Evolutionary conservation across 2,113 vertebrate genomes (phyloP).

Genomic region (Dipodomys stephensi): DNA sequence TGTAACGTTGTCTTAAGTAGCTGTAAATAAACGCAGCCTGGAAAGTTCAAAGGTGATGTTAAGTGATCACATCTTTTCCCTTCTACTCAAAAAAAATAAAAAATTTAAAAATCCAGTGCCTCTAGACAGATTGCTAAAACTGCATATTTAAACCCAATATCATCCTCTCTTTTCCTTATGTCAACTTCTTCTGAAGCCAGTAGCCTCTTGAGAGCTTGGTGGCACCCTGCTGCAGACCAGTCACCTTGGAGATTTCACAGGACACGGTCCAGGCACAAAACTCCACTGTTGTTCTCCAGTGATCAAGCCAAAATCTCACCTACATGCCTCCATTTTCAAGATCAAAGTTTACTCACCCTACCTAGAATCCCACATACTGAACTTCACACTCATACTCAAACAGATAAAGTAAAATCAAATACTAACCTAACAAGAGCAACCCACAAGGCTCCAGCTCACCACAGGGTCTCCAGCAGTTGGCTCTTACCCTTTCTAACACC

Average conservation of each 20-base stretch:
- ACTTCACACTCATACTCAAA: neutral
- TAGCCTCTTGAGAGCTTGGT: slow-evolving; percentile 50
- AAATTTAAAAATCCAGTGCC: slow-evolving; percentile 80
- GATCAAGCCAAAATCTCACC: neutral
- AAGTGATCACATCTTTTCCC: slow-evolving; percentile 65
- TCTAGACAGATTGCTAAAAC: slow-evolving; percentile 69
- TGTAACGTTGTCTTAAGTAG: slow-evolving; percentile 81
- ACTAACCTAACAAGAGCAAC: neutral
- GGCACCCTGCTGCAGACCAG: neutral
- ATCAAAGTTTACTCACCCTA: neutral
- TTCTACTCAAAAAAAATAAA: slow-evolving; percentile 59
- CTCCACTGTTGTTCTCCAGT: neutral
- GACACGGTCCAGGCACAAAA: slow-evolving; percentile 53
- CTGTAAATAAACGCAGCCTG: slow-evolving; percentile 80
- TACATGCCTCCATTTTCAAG: neutral
- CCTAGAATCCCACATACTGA: rapidly evolving
- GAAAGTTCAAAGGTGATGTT: slow-evolving; percentile 62
- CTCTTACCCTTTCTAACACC: slow-evolving; percentile 69
- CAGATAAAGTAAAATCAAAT: neutral
- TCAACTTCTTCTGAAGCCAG: slow-evolving; percentile 47
- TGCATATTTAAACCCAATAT: slow-evolving; percentile 57
- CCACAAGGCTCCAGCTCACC: neutral
- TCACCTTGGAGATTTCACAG: slow-evolving; percentile 39
- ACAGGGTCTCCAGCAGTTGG: slow-evolving; percentile 52
- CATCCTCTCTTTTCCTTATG: slow-evolving; percentile 42